Base-by-base conservation (phyloP, 37 sponge, comb jelly and placozoan genomes). In the Axinella damicornis region DNA sequence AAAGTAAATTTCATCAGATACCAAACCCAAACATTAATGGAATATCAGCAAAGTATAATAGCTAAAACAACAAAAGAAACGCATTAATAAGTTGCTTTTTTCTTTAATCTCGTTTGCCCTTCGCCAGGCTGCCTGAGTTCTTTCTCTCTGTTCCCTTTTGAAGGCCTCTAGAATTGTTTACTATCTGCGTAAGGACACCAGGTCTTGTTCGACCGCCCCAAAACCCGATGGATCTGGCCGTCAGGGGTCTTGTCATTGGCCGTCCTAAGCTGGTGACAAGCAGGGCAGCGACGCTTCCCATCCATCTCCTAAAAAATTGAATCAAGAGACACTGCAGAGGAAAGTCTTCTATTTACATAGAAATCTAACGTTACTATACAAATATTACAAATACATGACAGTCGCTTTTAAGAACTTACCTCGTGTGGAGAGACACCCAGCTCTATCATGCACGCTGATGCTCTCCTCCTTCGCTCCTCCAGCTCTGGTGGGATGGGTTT, bases 141-240 rank as follows among this genome's bases (percentile, higher is more conserved):
- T 76, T 35, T 85, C 86, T 52, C 72, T 74, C 25, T 76, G 77
- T 27, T 85, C 86, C 41, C 67, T 85, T 52, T 77, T 71, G 32
- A 66, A 85, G 19, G 57, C 34, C 77, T 67, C 69, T 27, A 85
- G 37, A 33, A 77, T 67, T 2, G 69, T 37, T 34, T 76, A 40
- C 56, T 71, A 56, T 85, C 86, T 27, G 77, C 69, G 32, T 77
- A 85, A 4, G 86, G 86, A 68, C 86, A 85, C 86, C 86, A 85
- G 71, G 76, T 56, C 71, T 69, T 76, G 71, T 85, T 85, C 25
- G 86, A 85, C 36, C 71, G 77, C 36, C 86, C 86, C 69, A 85
- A 71, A 19, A 85, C 71, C 54, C 78, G 77, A 77, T 77, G 77
- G 38, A 85, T 77, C 63, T 85, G 71, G 60, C 78, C 86, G 33